phyloP scores from a whole-genome alignment of 2,888 invertebrate species.

The Tachina fera region DNA sequence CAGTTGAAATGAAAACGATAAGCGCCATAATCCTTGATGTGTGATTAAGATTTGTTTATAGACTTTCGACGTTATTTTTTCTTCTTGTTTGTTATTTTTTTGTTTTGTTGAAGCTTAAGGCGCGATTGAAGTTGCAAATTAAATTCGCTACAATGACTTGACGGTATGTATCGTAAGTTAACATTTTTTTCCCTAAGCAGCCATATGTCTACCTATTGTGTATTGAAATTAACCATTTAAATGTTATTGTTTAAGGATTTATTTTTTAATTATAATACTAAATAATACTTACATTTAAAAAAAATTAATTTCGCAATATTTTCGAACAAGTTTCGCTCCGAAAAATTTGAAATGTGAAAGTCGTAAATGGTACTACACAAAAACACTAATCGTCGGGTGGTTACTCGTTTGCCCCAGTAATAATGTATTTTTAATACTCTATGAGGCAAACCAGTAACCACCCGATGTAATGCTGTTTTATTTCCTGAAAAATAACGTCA shows the following conservation, averaged over 20 bases:
- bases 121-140: constrained; percentile 58
- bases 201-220: constrained; percentile 22
- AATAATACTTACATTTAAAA: too few species aligned
- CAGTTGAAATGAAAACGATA: constrained; percentile 68
- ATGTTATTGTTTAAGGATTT: not conserved
- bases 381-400: too few species aligned
- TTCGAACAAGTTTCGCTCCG: too few species aligned
- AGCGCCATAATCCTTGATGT: constrained; percentile 71
- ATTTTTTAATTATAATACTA: too few species aligned
- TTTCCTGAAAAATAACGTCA: too few species aligned
- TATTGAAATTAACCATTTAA: constrained; percentile 30
- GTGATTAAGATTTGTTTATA: constrained; percentile 62
- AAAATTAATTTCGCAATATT: too few species aligned
- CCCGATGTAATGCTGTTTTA: too few species aligned
- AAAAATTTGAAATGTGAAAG: too few species aligned
- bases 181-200: not conserved
- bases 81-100: not conserved
- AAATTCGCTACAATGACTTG: constrained; percentile 65
- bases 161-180: constrained; percentile 43
- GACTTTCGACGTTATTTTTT: not conserved
- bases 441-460: too few species aligned
- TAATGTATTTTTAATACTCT: too few species aligned
- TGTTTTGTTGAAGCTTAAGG: constrained; percentile 33
- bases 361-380: too few species aligned
- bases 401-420: too few species aligned